Conservation (phyloP, 2,888 invertebrate species). For the Diarsia dahlii region DNA sequence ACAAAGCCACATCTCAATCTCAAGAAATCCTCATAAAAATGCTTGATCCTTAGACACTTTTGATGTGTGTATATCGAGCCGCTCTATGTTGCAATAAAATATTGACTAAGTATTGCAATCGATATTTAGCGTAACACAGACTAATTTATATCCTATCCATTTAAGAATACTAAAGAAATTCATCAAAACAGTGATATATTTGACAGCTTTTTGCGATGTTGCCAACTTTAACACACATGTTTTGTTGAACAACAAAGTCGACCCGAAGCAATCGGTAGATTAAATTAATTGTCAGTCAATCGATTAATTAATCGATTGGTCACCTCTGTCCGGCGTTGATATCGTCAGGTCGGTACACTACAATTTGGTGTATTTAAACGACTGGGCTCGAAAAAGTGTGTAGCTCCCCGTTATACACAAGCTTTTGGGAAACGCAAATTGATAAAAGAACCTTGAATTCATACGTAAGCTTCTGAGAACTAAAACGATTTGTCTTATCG, state of each 20-base stretch:
- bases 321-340: neutral
- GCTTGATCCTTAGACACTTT: too few species aligned
- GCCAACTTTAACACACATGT: neutral
- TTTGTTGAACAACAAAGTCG: neutral
- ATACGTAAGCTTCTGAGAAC: constrained; percentile 58
- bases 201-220: neutral
- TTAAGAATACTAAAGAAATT: neutral
- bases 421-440: constrained; percentile 40
- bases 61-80: too few species aligned
- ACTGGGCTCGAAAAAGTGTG: neutral
- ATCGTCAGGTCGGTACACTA: neutral
- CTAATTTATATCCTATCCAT: neutral
- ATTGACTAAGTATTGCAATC: neutral
- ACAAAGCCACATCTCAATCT: too few species aligned
- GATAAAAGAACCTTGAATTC: constrained; percentile 71
- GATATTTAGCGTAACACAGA: neutral
- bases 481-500: constrained; percentile 67
- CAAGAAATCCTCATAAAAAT: too few species aligned
- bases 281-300: neutral
- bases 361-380: neutral
- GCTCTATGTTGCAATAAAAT: neutral
- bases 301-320: neutral
- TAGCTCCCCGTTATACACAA: constrained; percentile 3
- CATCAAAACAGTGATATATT: neutral
- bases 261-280: neutral